These are phyloP conservation scores for Drosophila algonquin DNA, from an alignment of 2,888 invertebrate genomes.

Conservation along the genomic window DNA sequence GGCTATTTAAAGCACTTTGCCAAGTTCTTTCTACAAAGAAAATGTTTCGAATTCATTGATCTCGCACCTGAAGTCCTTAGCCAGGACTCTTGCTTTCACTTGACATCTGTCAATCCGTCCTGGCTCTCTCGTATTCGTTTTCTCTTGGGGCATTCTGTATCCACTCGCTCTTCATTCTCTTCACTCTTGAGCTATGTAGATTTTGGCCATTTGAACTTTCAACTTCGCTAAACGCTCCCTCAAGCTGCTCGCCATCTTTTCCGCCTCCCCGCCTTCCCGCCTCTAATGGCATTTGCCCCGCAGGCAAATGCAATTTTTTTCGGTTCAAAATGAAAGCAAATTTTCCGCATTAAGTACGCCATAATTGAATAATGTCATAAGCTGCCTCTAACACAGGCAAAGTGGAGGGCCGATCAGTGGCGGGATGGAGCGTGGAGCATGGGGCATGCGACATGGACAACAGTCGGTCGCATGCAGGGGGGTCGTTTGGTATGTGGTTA, in stretches of 20 bases:
- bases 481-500: background rate
- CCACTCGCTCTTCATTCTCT: background rate
- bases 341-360: conserved; percentile 68
- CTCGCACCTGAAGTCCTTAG: too few species aligned
- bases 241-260: background rate
- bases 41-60: too few species aligned
- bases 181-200: conserved; percentile 13
- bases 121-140: too few species aligned
- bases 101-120: background rate
- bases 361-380: conserved; percentile 72
- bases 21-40: too few species aligned
- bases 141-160: background rate
- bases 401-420: background rate
- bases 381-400: conserved; percentile 43
- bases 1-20: too few species aligned
- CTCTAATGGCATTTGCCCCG: conserved; percentile 50
- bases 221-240: conserved; percentile 23
- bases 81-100: too few species aligned
- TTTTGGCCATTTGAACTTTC: conserved; percentile 33
- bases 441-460: background rate
- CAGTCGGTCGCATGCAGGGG: too few species aligned
- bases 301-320: conserved; percentile 58
- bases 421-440: conserved; percentile 2
- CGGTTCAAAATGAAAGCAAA: conserved; percentile 55
- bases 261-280: background rate